Conservation (phyloP, 2,888 invertebrate species). For the Erebia aethiops region DNA sequence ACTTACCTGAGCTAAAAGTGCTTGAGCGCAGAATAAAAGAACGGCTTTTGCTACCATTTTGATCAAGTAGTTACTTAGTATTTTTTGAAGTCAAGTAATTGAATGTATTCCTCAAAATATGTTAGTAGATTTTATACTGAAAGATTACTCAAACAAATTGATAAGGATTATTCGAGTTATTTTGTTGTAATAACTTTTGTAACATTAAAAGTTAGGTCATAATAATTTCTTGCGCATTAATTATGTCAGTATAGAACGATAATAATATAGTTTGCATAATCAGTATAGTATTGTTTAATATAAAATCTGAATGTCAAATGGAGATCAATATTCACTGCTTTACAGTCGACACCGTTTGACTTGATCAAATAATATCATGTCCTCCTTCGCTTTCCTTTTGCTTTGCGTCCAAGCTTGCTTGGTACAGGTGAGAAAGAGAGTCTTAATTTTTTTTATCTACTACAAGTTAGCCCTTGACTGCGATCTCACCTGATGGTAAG, state of each 20-base stretch:
- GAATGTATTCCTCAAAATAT: not conserved
- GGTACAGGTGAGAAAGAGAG: constrained; percentile 47
- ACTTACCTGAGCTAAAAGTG: constrained; percentile 42
- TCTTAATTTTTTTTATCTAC: not conserved
- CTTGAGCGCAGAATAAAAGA: constrained; percentile 40
- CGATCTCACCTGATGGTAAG: too few species aligned
- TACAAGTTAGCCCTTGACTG: too few species aligned
- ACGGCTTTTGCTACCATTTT: constrained; percentile 35
- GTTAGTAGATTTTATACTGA: constrained; percentile 8
- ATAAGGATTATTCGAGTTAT: not conserved
- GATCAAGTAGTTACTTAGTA: not conserved
- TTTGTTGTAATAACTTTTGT: not conserved
- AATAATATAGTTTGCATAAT: constrained; percentile 12
- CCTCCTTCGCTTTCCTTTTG: constrained; percentile 46
- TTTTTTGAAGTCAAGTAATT: not conserved
- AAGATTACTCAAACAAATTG: constrained; percentile 11
- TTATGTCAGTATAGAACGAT: constrained; percentile 15
- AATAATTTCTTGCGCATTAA: constrained; percentile 16
- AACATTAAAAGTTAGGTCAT: constrained; percentile 16
- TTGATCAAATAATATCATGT: constrained; percentile 45
- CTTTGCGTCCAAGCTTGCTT: constrained; percentile 51
- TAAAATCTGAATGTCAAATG: constrained; percentile 4
- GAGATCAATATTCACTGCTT: not conserved
- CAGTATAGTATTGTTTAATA: not conserved
- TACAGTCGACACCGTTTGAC: not conserved